Evolutionary conservation across 30 jellyfish, hydroid and myxozoan genomes (phyloP).

Genomic region (Aurelia aurita complex sp. Pacific): DNA sequence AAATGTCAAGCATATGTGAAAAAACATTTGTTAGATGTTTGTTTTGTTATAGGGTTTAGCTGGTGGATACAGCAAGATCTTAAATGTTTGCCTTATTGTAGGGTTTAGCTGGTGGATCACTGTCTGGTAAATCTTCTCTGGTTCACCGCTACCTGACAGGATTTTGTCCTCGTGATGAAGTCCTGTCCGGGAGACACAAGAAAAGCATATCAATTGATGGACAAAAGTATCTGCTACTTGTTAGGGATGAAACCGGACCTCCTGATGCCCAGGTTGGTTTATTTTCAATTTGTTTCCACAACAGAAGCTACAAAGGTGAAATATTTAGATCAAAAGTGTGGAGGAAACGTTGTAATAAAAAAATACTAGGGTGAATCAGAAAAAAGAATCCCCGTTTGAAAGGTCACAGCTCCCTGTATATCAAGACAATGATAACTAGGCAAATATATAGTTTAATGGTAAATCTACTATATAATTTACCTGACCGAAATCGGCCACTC

Average conservation of each 20-base stretch:
- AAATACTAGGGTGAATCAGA: too few relatives aligned
- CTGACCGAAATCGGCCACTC: too few relatives aligned
- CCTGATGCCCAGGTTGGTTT: constrained; percentile 87
- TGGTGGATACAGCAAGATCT: constrained; percentile 62
- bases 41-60: constrained; percentile 73
- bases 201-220: constrained; percentile 74
- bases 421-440: too few relatives aligned
- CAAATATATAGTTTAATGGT: too few relatives aligned
- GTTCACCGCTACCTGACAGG: constrained; percentile 85
- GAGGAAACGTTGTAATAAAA: background rate
- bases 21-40: too few relatives aligned
- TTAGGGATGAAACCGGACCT: constrained; percentile 97
- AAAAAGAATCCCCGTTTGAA: too few relatives aligned
- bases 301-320: background rate
- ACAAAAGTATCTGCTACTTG: constrained; percentile 62
- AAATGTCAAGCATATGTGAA: too few relatives aligned
- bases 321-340: background rate
- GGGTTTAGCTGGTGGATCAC: constrained; percentile 97
- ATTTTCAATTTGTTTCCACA: background rate
- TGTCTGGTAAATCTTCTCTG: constrained; percentile 89
- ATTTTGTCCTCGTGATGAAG: constrained; percentile 84
- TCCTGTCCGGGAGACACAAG: constrained; percentile 79
- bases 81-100: background rate
- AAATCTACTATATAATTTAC: too few relatives aligned
- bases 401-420: too few relatives aligned